Conservation (phyloP, 2,888 invertebrate species). For the Metacarcinus magister region DNA sequence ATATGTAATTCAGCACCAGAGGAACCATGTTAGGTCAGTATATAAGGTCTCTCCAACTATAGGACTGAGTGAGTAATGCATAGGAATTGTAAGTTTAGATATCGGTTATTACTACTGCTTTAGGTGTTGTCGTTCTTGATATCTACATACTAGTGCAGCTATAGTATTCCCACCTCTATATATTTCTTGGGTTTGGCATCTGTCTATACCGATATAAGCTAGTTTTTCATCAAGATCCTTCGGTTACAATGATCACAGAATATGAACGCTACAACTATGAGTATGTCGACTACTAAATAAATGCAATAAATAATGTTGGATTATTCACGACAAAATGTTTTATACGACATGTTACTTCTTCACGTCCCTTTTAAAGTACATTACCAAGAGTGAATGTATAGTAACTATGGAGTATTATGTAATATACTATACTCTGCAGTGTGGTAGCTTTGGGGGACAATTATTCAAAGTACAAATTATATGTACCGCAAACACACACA, state of each 20-base stretch:
- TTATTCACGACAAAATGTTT: neutral
- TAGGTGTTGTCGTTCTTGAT: neutral
- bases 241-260: neutral
- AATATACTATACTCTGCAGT: neutral
- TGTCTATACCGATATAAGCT: neutral
- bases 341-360: neutral
- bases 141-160: neutral
- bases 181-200: neutral
- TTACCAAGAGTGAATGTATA: neutral
- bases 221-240: neutral
- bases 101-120: neutral
- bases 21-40: neutral
- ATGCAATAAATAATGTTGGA: neutral
- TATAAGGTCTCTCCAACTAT: neutral
- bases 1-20: constrained; percentile 10
- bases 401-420: neutral
- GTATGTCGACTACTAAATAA: neutral
- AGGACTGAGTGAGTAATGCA: neutral
- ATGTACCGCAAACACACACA: neutral
- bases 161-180: neutral
- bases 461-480: neutral
- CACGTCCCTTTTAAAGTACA: too few species aligned
- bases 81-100: neutral
- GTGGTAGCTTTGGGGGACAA: neutral
- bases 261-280: neutral